Evolutionary conservation across 2,888 invertebrate species (phyloP).

Genomic region (Gastracanthus pulcherrimus): DNA sequence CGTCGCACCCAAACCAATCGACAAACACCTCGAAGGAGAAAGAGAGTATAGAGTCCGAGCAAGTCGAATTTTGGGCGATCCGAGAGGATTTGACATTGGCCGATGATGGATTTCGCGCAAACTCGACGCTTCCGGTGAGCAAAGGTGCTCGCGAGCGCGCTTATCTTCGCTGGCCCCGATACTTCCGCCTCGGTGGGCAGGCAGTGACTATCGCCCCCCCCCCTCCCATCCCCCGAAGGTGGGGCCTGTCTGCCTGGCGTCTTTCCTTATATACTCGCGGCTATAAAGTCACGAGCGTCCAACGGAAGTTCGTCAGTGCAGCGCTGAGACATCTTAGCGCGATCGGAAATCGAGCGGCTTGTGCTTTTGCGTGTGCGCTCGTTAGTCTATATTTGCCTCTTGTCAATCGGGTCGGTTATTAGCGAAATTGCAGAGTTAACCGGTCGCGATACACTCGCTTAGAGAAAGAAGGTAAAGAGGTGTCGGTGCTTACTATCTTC

Average conservation of each 20-base stretch:
- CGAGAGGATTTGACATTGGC: slow-evolving; percentile 31
- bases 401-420: no score
- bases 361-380: neutral
- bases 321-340: neutral
- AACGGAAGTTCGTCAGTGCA: slow-evolving; percentile 60
- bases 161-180: slow-evolving; percentile 72
- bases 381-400: no score
- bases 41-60: neutral
- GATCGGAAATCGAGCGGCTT: neutral
- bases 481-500: no score
- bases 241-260: slow-evolving; percentile 49
- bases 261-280: no score
- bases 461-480: neutral
- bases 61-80: neutral
- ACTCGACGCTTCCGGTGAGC: slow-evolving; percentile 64
- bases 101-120: neutral
- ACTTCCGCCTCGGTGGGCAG: slow-evolving; percentile 62
- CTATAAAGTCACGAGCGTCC: slow-evolving; percentile 62
- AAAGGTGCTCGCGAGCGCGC: slow-evolving; percentile 60
- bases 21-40: neutral
- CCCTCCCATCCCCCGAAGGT: no score
- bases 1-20: neutral
- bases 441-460: neutral
- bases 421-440: no score
- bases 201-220: no score